A percentile compares a stretch with the other conserved stretches of the same genome.
Evolutionary conservation across 2,888 invertebrate genomes (phyloP).

Genomic region (Uloborus plumipes): DNA sequence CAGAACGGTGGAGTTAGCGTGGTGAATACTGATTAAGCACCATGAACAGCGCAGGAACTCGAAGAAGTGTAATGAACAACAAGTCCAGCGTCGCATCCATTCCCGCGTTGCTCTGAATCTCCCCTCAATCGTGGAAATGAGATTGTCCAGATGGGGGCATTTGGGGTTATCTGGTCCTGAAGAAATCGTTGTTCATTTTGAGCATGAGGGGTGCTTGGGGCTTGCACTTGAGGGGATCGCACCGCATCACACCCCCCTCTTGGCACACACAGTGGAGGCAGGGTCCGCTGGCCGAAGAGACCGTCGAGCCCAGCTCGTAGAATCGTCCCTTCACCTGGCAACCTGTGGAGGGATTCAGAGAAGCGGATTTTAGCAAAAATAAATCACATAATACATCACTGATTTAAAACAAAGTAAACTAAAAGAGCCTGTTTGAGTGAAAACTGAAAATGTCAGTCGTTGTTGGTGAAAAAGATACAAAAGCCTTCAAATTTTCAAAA

Average conservation of each 20-base stretch:
- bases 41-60: constrained; percentile 50
- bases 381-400: too few relatives aligned
- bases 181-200: constrained; percentile 66
- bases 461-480: too few relatives aligned
- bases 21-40: constrained; percentile 58
- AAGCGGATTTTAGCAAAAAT: too few relatives aligned
- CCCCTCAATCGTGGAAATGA: neutral
- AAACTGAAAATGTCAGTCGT: too few relatives aligned
- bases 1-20: constrained; percentile 9
- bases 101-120: neutral
- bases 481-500: too few relatives aligned
- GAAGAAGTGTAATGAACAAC: constrained; percentile 16
- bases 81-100: neutral
- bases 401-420: too few relatives aligned
- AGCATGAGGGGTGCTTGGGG: constrained; percentile 66
- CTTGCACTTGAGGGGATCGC: constrained; percentile 83
- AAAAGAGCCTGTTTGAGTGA: too few relatives aligned
- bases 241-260: constrained; percentile 93
- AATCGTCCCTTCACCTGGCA: constrained; percentile 89
- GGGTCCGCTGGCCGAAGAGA: constrained; percentile 89
- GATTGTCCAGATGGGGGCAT: neutral
- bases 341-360: constrained; percentile 72
- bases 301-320: constrained; percentile 87
- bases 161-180: constrained; percentile 40
- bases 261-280: constrained; percentile 97